Conservation (phyloP, 2,888 invertebrate genomes). For the Hesperia comma region DNA sequence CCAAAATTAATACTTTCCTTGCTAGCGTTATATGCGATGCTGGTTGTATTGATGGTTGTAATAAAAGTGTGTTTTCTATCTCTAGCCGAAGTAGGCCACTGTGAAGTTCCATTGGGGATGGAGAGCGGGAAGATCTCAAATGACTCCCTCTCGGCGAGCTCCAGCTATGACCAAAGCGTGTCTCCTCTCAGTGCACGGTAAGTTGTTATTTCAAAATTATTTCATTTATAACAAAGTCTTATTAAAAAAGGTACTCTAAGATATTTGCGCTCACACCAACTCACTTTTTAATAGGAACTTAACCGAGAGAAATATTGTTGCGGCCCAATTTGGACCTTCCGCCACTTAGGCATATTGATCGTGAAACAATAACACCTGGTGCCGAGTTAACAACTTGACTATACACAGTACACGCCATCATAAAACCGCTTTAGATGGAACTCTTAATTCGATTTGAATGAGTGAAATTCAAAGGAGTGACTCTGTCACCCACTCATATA, state of each 20-base stretch:
- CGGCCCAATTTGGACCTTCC: background rate
- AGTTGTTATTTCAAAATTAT: slow-evolving; percentile 42
- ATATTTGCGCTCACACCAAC: too few relatives aligned
- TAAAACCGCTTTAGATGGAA: slow-evolving; percentile 6
- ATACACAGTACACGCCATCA: slow-evolving; percentile 10
- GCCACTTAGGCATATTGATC: slow-evolving; percentile 5
- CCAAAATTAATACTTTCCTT: background rate
- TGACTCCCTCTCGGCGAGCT: slow-evolving; percentile 92
- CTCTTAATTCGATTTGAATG: slow-evolving; percentile 17
- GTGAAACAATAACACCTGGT: slow-evolving; percentile 14
- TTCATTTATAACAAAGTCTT: background rate
- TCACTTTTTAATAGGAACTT: too few relatives aligned
- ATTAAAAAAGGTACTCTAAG: too few relatives aligned
- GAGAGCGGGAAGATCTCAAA: slow-evolving; percentile 93
- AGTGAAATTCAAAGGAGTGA: slow-evolving; percentile 49
- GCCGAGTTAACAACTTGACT: slow-evolving; percentile 3
- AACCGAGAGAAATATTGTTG: background rate
- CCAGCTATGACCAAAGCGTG: slow-evolving; percentile 93
- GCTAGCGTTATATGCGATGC: slow-evolving; percentile 31
- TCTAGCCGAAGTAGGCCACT: slow-evolving; percentile 85
- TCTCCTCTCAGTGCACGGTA: slow-evolving; percentile 95
- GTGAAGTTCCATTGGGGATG: slow-evolving; percentile 92
- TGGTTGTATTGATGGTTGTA: slow-evolving; percentile 6
- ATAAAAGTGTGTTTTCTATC: slow-evolving; percentile 27
- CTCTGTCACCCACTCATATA: slow-evolving; percentile 26